Conservation (phyloP, 2,888 invertebrate genomes). For the Lampropteryx suffumata region DNA sequence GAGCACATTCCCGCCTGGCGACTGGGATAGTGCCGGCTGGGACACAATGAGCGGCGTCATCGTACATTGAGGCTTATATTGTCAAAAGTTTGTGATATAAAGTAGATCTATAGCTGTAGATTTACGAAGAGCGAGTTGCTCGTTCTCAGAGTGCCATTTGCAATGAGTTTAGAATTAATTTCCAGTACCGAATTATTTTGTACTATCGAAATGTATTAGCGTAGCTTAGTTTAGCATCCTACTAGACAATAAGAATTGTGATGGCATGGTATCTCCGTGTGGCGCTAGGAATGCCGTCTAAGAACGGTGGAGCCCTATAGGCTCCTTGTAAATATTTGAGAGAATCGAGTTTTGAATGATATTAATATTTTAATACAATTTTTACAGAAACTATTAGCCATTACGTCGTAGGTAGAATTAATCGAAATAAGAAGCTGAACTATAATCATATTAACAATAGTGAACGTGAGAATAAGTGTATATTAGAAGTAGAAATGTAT, state of each 20-base stretch:
- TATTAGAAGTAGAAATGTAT: constrained; percentile 44
- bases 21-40: constrained; percentile 43
- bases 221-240: constrained; percentile 59
- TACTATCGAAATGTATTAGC: constrained; percentile 46
- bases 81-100: constrained; percentile 79
- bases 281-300: constrained; percentile 32
- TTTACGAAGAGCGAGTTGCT: constrained; percentile 63
- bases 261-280: constrained; percentile 37
- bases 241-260: constrained; percentile 59
- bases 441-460: constrained; percentile 58
- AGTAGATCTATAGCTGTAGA: constrained; percentile 69
- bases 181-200: constrained; percentile 52
- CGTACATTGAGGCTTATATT: constrained; percentile 66
- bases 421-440: constrained; percentile 51
- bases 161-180: constrained; percentile 56
- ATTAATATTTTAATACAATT: constrained; percentile 75
- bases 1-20: constrained; percentile 57
- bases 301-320: constrained; percentile 35
- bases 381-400: constrained; percentile 66
- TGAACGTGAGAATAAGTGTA: constrained; percentile 47
- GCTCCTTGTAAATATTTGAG: constrained; percentile 55
- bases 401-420: constrained; percentile 53
- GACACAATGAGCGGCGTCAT: constrained; percentile 49
- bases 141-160: constrained; percentile 76
- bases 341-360: constrained; percentile 75